phyloP scores from a whole-genome alignment of 2,797 vertebrate species.

The Basileuterus tristriatus region DNA sequence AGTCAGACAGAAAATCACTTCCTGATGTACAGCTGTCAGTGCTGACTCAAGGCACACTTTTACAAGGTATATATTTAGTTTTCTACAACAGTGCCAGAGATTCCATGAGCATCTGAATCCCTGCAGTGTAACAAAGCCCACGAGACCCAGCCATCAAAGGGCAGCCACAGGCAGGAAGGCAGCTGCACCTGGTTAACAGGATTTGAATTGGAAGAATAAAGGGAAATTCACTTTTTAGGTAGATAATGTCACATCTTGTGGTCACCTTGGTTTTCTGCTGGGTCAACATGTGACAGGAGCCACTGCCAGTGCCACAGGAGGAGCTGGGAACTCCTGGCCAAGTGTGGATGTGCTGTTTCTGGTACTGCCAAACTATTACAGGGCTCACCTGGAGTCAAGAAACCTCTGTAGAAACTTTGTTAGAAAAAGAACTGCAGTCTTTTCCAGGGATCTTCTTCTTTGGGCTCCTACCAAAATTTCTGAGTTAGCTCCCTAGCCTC shows the following conservation, averaged over 20 bases:
- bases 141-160: not conserved
- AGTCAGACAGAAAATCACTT: conserved; percentile 21
- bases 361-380: not conserved
- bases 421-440: not conserved
- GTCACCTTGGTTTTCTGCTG: not conserved
- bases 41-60: conserved; percentile 18
- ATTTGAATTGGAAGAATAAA: not conserved
- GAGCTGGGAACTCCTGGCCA: not conserved
- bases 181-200: not conserved
- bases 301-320: not conserved
- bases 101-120: not conserved
- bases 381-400: not conserved
- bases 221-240: not conserved
- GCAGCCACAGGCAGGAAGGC: not conserved
- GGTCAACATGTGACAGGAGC: not conserved
- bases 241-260: rapidly evolving
- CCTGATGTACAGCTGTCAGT: conserved; percentile 57
- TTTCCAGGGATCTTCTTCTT: not conserved
- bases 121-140: not conserved
- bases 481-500: not conserved
- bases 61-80: conserved; percentile 11
- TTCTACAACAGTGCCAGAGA: conserved; percentile 35
- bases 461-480: not conserved
- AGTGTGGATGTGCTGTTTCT: not conserved
- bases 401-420: not conserved